A percentile compares a stretch with the other conserved stretches of the same genome.
Conservation (phyloP, 2,888 invertebrate genomes). For the Falcaria lacertinaria region DNA sequence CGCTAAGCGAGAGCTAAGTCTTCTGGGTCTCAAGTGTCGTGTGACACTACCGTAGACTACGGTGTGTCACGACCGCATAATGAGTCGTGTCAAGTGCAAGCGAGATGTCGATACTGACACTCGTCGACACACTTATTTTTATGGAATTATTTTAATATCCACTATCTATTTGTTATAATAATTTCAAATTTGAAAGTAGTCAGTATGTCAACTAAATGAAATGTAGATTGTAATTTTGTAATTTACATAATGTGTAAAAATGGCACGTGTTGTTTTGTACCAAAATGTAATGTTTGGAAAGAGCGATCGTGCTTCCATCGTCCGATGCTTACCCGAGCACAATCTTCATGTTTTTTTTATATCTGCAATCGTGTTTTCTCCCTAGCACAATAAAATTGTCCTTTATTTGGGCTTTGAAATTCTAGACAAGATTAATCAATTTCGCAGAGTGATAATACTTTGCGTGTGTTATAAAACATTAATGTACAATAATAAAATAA, state of each 20-base stretch:
- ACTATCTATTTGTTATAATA: too few species aligned
- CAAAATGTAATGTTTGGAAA: slow-evolving; percentile 25
- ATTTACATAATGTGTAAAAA: slow-evolving; percentile 33
- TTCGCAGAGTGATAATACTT: slow-evolving; percentile 62
- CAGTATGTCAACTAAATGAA: neutral
- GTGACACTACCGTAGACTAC: too few species aligned
- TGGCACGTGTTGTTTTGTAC: slow-evolving; percentile 44
- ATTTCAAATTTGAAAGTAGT: neutral
- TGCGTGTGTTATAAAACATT: slow-evolving; percentile 66
- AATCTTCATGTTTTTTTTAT: slow-evolving; percentile 30
- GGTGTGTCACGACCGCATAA: too few species aligned
- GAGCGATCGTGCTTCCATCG: slow-evolving; percentile 14
- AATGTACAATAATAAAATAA: slow-evolving; percentile 73
- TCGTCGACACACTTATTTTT: too few species aligned
- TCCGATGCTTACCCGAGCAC: slow-evolving; percentile 30
- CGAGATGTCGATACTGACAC: too few species aligned
- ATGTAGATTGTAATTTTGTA: slow-evolving; percentile 9
- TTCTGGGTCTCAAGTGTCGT: too few species aligned
- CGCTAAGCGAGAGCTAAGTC: too few species aligned
- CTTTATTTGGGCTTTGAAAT: slow-evolving; percentile 51
- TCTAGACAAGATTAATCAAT: slow-evolving; percentile 42
- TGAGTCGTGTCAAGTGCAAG: too few species aligned
- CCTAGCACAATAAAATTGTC: slow-evolving; percentile 53
- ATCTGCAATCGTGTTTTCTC: slow-evolving; percentile 36
- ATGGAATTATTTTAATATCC: too few species aligned